Conservation (phyloP, 2,797 vertebrate genomes). For the Pogonophryne albipinna region DNA sequence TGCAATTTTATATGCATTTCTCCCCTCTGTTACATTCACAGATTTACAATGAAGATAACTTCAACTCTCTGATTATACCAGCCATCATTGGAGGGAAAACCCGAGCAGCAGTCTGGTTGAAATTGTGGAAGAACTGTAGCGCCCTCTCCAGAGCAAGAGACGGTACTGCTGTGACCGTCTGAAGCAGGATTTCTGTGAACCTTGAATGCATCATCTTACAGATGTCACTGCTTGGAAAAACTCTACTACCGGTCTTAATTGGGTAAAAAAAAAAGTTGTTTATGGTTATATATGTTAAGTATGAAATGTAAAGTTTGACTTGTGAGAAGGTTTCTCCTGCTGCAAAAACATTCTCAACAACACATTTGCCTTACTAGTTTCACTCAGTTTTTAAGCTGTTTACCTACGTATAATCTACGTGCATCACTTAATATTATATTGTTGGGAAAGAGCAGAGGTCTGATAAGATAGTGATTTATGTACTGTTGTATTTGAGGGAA, state of each 20-base stretch:
- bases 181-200: slow-evolving; percentile 5
- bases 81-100: slow-evolving; percentile 16
- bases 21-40: slow-evolving; percentile 44
- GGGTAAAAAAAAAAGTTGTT: slow-evolving; percentile 11
- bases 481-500: slow-evolving; percentile 38
- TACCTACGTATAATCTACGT: slow-evolving; percentile 44
- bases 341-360: neutral
- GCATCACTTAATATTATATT: slow-evolving; percentile 21
- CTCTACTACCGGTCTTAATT: neutral
- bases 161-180: slow-evolving; percentile 23
- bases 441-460: neutral
- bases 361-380: neutral
- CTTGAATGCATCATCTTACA: slow-evolving; percentile 6
- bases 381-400: slow-evolving; percentile 40
- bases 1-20: neutral
- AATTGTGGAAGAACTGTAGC: slow-evolving; percentile 33
- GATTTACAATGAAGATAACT: slow-evolving; percentile 59
- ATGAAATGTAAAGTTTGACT: neutral
- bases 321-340: slow-evolving; percentile 20
- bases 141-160: slow-evolving; percentile 40
- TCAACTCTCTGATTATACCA: slow-evolving; percentile 36
- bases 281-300: slow-evolving; percentile 5
- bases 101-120: slow-evolving; percentile 16
- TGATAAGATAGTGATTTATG: slow-evolving; percentile 12
- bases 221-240: slow-evolving; percentile 17